Evolutionary conservation across 2,797 vertebrate genomes (phyloP).

Genomic region (Protosalanx chinensis): DNA sequence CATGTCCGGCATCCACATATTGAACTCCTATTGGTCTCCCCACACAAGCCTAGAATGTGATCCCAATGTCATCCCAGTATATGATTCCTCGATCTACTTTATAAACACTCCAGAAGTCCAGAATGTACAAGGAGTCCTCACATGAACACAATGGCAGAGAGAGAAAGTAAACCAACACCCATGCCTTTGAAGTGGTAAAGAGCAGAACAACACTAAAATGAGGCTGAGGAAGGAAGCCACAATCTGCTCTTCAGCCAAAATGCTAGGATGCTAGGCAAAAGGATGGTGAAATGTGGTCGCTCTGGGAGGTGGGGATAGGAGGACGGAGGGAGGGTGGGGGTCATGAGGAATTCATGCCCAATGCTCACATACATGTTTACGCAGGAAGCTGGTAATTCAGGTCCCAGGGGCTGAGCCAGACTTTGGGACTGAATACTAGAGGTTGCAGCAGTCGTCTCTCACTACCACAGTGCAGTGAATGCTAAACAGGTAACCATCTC

Average conservation of each 20-base stretch:
- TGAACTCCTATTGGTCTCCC: neutral
- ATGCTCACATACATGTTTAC: conserved; percentile 29
- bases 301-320: neutral
- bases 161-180: neutral
- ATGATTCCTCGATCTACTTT: neutral
- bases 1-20: neutral
- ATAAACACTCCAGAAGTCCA: neutral
- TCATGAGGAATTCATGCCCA: conserved; percentile 13
- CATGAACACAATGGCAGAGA: neutral
- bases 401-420: conserved; percentile 29
- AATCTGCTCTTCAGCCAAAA: neutral
- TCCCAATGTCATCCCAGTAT: neutral
- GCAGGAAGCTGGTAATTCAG: conserved; percentile 36
- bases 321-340: neutral
- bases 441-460: conserved; percentile 26
- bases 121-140: neutral
- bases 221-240: neutral
- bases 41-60: neutral
- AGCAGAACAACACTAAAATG: neutral
- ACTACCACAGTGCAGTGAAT: conserved; percentile 35
- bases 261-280: conserved; percentile 16
- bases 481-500: conserved; percentile 33
- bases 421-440: conserved; percentile 45
- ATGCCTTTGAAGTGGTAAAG: neutral
- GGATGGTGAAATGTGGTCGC: conserved; percentile 11